Percentiles rank a stretch among this genome's conserved stretches.
Evolutionary conservation across 2,888 invertebrate genomes (phyloP).

Genomic region (Phaonia tiefii): DNA sequence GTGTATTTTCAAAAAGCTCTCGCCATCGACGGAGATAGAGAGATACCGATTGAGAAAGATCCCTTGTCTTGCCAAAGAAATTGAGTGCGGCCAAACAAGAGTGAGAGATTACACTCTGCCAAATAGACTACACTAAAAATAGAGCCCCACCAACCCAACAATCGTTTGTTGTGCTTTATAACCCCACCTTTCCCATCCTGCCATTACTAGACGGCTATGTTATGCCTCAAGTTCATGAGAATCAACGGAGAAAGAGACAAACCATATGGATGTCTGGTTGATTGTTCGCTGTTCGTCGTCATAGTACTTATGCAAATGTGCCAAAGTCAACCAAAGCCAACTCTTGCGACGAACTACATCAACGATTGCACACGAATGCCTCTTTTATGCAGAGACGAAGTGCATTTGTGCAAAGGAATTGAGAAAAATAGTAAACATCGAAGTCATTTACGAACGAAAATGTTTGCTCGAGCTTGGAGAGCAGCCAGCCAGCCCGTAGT

Average conservation of each 20-base stretch:
- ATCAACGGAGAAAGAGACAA: conserved; percentile 15
- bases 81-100: conserved; percentile 32
- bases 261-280: neutral
- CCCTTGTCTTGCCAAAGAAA: conserved; percentile 15
- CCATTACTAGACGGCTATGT: neutral
- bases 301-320: conserved; percentile 48
- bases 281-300: conserved; percentile 22
- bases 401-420: conserved; percentile 42
- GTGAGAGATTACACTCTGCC: conserved; percentile 45
- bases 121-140: conserved; percentile 57
- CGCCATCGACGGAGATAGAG: neutral
- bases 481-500: conserved; percentile 47
- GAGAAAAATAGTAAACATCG: conserved; percentile 45
- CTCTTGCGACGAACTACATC: neutral
- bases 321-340: conserved; percentile 50
- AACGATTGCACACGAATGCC: conserved; percentile 57
- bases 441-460: conserved; percentile 34
- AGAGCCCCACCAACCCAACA: conserved; percentile 29
- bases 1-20: conserved; percentile 29
- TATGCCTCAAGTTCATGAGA: conserved; percentile 57
- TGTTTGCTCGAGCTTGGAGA: conserved; percentile 57
- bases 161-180: too few species aligned
- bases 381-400: conserved; percentile 50
- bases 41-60: conserved; percentile 38
- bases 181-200: neutral